Conservation (phyloP, 1,140 invertebrate genomes). For the Magallana angulata region DNA sequence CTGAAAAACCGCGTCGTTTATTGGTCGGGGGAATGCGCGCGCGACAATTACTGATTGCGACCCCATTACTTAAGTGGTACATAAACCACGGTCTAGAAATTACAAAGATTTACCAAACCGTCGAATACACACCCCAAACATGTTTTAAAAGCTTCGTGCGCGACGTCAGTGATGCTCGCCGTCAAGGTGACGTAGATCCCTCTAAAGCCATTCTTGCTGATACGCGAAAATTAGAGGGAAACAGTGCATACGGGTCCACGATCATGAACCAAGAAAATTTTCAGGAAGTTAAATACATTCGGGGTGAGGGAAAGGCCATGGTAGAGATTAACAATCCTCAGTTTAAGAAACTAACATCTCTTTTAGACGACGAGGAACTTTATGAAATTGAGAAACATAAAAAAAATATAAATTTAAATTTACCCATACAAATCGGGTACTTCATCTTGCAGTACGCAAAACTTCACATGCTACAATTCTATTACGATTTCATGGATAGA, state of each 20-base stretch:
- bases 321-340: constrained; percentile 28
- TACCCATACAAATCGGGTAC: constrained; percentile 56
- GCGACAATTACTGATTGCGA: constrained; percentile 54
- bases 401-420: constrained; percentile 10
- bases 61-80: constrained; percentile 61
- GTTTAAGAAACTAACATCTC: constrained; percentile 33
- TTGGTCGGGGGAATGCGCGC: constrained; percentile 55
- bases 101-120: constrained; percentile 54
- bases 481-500: constrained; percentile 62
- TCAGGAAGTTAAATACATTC: constrained; percentile 2
- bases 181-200: constrained; percentile 50
- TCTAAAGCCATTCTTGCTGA: constrained; percentile 58
- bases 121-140: constrained; percentile 48
- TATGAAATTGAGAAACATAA: constrained; percentile 44
- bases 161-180: constrained; percentile 53
- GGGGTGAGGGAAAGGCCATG: constrained; percentile 20
- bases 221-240: constrained; percentile 60
- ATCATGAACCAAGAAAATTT: constrained; percentile 47
- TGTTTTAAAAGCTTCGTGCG: constrained; percentile 55
- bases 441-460: constrained; percentile 65
- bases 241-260: constrained; percentile 41
- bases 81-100: constrained; percentile 56
- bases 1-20: constrained; percentile 45
- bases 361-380: constrained; percentile 32
- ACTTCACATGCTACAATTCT: constrained; percentile 64